Evolutionary conservation across 92 coral and sea anemone genomes (phyloP).

Genomic region (Palythoa heliodiscus): DNA sequence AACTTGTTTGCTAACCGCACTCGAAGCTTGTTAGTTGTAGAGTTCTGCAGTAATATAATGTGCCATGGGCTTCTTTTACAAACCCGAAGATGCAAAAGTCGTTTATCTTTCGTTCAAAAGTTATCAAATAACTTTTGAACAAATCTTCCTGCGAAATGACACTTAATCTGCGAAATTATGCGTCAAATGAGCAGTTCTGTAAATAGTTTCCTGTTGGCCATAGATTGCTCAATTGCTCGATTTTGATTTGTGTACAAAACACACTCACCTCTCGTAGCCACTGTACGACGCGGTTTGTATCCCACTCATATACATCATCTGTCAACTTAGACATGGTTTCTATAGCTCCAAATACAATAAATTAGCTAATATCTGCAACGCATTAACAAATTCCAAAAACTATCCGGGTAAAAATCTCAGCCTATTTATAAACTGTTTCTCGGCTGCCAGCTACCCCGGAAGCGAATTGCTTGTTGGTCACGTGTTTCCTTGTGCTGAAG

Average conservation of each 20-base stretch:
- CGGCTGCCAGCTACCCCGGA: constrained; percentile 14
- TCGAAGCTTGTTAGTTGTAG: background rate
- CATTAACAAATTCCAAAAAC: background rate
- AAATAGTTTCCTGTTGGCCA: constrained; percentile 9
- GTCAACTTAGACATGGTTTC: constrained; percentile 28
- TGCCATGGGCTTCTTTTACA: background rate
- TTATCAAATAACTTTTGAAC: background rate
- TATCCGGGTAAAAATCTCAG: background rate
- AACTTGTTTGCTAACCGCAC: background rate
- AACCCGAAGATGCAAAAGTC: background rate
- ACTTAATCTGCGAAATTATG: background rate
- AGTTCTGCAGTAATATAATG: too few species aligned
- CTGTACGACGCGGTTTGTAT: constrained; percentile 16
- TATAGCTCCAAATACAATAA: background rate
- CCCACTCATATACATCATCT: constrained; percentile 34
- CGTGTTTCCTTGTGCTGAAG: constrained; percentile 2
- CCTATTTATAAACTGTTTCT: background rate
- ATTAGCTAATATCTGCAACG: constrained; percentile 1
- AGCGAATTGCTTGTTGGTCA: background rate
- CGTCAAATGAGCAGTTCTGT: background rate
- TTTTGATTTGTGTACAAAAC: background rate
- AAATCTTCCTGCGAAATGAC: background rate
- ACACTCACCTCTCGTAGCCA: constrained; percentile 35
- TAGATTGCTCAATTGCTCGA: background rate
- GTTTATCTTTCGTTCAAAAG: background rate